Conservation (phyloP, 2,797 vertebrate genomes). For the Taeniopygia guttata region DNA sequence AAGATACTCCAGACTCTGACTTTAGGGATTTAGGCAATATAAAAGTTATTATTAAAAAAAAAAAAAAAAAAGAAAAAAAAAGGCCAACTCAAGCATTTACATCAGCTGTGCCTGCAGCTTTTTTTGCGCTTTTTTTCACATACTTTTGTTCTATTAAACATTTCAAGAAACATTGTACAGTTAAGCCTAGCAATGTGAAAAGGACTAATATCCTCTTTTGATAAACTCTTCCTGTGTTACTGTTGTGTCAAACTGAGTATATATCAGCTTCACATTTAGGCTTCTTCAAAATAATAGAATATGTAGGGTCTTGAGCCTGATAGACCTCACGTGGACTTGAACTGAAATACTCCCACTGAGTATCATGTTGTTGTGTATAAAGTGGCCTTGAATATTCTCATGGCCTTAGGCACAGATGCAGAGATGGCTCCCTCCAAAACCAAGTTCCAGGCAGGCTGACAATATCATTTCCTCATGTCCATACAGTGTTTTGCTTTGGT, state of each 20-base stretch:
- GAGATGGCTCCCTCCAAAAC: background rate
- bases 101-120: slow-evolving; percentile 34
- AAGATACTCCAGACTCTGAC: slow-evolving; percentile 2
- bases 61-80: background rate
- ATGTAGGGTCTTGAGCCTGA: background rate
- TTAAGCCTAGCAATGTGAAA: background rate
- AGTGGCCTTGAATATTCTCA: background rate
- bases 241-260: background rate
- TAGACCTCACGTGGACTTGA: background rate
- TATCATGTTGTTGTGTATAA: background rate
- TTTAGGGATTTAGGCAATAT: slow-evolving; percentile 62
- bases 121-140: background rate
- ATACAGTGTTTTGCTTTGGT: background rate
- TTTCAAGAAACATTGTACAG: slow-evolving; percentile 48
- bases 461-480: slow-evolving; percentile 4
- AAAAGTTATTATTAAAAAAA: slow-evolving; percentile 54
- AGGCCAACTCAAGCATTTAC: background rate
- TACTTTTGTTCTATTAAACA: slow-evolving; percentile 36
- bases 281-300: background rate
- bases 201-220: background rate
- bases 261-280: background rate
- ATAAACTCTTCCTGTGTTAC: background rate
- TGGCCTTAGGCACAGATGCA: background rate
- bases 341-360: background rate
- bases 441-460: slow-evolving; percentile 10